Evolutionary conservation across 2,113 vertebrate species (phyloP).

Genomic region (Cottus gobio): DNA sequence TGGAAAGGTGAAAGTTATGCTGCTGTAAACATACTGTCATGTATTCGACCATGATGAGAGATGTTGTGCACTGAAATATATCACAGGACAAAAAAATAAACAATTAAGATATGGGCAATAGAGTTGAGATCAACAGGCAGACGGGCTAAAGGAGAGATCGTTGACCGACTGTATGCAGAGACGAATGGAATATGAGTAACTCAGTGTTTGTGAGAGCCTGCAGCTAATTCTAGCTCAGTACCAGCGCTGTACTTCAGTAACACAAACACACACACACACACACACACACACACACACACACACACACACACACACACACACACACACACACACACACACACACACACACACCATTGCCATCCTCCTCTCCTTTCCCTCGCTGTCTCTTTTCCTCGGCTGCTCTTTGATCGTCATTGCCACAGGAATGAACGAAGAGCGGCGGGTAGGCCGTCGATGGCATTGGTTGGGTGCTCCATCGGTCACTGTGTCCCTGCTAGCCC

Average conservation of each 20-base stretch:
- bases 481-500: conserved; percentile 72
- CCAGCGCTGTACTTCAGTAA: conserved; percentile 15
- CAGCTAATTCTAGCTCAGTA: conserved; percentile 42
- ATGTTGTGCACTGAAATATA: neutral
- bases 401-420: conserved; percentile 65
- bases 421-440: conserved; percentile 52
- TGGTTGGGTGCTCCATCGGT: conserved; percentile 66
- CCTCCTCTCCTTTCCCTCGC: conserved; percentile 10
- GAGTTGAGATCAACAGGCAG: conserved; percentile 9
- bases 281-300: neutral
- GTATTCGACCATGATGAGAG: conserved; percentile 21
- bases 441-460: conserved; percentile 60
- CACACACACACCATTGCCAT: neutral
- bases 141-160: neutral
- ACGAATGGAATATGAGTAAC: neutral
- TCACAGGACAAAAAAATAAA: neutral
- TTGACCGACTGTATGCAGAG: neutral
- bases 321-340: neutral
- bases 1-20: conserved; percentile 32
- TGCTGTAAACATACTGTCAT: neutral
- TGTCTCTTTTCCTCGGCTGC: conserved; percentile 41
- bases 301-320: neutral
- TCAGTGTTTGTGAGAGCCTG: conserved; percentile 26
- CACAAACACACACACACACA: neutral
- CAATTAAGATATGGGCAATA: neutral